Evolutionary conservation across 2,888 invertebrate species (phyloP), one percentile per base, ranked within the genome.

Genomic region (Pollenia labialis): DNA sequence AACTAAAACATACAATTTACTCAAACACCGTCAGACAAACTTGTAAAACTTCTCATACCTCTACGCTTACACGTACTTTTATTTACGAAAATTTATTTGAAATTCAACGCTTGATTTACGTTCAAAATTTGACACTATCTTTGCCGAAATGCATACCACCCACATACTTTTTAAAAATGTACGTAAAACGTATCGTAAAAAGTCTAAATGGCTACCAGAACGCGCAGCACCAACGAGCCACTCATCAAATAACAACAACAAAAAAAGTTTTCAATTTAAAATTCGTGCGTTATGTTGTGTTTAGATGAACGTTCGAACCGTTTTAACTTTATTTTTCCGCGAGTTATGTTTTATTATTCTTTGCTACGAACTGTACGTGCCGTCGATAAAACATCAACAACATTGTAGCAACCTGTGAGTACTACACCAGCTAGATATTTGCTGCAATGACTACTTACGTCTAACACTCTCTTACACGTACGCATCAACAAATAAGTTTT

Each of bases 61-160:
- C 23, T 23, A 56, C 11, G n/a, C 14, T 14, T 56, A 46, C 14
- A 44, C 9, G 40, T 60, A 40, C 40, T 40, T 74, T 12, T 16
- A 2, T 75, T 62, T 16, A 60, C 32, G 9, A 50, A 16, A 48
- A 60, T 50, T 54, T 48, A 72, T 44, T 81, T 74, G 46, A 69
- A 82, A 82, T 76, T 76, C 82, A 62, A 76, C 81, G 77, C 81
- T 79, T 82, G 82, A 82, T 82, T 82, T 79, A 82, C 72, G 74
- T 69, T 62, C 48, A 69, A 74, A 77, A 72, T 60, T 62, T 83
- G 82, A 80, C 75, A 76, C 42, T 83, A 86, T 82, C 82, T 75
- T 9, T 52, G 23, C 4, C 48, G 18, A 40, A 62, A 76, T 62
- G 12, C 40, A 74, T 58, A 69, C 69, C 18, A 50, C 52, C 0